Evolutionary conservation across 2,797 vertebrate species (phyloP).

Genomic region (Ara ararauna): DNA sequence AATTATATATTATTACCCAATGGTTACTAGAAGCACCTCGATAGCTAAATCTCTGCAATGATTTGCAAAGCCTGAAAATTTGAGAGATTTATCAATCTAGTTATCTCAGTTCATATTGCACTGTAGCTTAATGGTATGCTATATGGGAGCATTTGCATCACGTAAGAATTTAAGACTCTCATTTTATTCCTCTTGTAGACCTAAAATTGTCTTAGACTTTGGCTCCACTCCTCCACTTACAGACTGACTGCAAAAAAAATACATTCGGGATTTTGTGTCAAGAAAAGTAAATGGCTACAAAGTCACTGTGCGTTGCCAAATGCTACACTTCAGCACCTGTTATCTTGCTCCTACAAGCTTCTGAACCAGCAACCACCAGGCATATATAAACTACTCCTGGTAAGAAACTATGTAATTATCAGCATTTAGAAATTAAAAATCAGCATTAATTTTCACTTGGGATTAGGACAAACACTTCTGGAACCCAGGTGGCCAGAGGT

Average conservation of each 20-base stretch:
- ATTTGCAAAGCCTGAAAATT: slow-evolving; percentile 36
- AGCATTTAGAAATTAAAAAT: neutral
- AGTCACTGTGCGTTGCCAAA: neutral
- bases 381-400: neutral
- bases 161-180: neutral
- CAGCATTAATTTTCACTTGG: neutral
- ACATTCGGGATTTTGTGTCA: neutral
- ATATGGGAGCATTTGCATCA: neutral
- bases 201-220: neutral
- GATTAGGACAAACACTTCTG: neutral
- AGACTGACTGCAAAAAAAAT: neutral
- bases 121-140: neutral
- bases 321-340: neutral
- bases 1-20: slow-evolving; percentile 43
- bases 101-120: neutral
- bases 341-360: neutral
- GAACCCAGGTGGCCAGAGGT: neutral
- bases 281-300: neutral
- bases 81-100: slow-evolving; percentile 5
- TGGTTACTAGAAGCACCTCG: slow-evolving; percentile 22
- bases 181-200: neutral
- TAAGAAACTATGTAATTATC: neutral
- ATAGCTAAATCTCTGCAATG: neutral
- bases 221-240: neutral
- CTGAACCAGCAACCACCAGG: neutral